Evolutionary conservation across 2,888 invertebrate species (phyloP), one percentile per base, ranked within the genome.

Genomic region (Carabus problematicus): DNA sequence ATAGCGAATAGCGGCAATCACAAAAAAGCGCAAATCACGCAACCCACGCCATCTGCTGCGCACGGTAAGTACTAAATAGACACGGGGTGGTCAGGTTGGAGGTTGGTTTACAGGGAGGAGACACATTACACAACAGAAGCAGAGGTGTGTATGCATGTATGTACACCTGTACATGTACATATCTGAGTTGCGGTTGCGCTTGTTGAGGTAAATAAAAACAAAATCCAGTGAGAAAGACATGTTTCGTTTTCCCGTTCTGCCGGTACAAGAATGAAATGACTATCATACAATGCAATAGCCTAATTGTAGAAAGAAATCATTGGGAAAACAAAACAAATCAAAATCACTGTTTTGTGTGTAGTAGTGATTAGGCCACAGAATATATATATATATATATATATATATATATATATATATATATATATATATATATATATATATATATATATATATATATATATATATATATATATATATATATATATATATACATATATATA

Each of bases 1-100:
- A 70, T 77, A 79, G 78, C 78, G 77, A 64, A 70, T 77, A 79
- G 78, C 78, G 77, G 76, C 77, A 78, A 78, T 79, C 79, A 79
- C 79, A 64, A 56, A 64, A 64, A 64, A 49, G 39, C 59, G 60
- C 59, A 56, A 49, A 49, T 29, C 59, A 42, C 54, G 58, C 52
- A 52, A 52, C 52, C 39, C 67, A 47, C 66, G 77, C 76, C 75
- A 71, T 41, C 74, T 73, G 75, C 75, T 78, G 77, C 77, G 78
- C 77, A 76, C 77, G 76, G 11, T 45, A 12, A 45, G 14, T 12
- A 45, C 11, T 45, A 45, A 12, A 12, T 14, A 12, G 2, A 12
- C 7, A 45, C 3, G n/a, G 14, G 14, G 45, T 45, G 2, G n/a
- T 45, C 3, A 6, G n/a, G 45, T 12, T 1, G 14, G n/a, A 12